These are phyloP conservation scores for Luscinia luscinia DNA, from an alignment of 2,797 vertebrate species.

Conservation along the genomic window DNA sequence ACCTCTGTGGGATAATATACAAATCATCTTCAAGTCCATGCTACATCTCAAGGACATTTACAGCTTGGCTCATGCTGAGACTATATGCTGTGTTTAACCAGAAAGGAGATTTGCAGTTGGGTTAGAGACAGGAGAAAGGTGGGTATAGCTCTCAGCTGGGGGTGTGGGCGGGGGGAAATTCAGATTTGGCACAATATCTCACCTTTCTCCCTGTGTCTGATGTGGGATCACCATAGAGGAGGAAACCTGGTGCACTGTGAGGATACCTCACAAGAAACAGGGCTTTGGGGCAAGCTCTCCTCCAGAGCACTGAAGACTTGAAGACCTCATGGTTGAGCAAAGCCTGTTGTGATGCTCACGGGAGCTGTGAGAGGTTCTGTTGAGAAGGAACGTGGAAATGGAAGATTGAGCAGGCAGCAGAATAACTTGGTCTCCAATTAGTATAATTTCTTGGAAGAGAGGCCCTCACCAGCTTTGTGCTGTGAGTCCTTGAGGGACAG, in stretches of 20 bases:
- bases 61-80: not conserved
- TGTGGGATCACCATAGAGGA: not conserved
- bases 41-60: not conserved
- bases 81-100: not conserved
- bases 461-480: not conserved
- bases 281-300: not conserved
- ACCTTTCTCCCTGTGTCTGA: not conserved
- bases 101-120: not conserved
- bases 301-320: not conserved
- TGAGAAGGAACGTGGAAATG: not conserved
- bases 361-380: not conserved
- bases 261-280: not conserved
- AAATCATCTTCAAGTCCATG: not conserved
- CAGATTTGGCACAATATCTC: not conserved
- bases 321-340: not conserved
- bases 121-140: not conserved
- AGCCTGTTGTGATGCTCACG: not conserved
- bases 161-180: not conserved
- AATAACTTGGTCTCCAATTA: not conserved
- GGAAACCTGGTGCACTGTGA: not conserved
- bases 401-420: not conserved
- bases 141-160: not conserved
- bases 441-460: not conserved
- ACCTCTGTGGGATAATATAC: not conserved
- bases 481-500: not conserved